Evolutionary conservation across 2,797 vertebrate genomes (phyloP), one percentile per base, ranked within the genome.

Genomic region (Chromis chromis): DNA sequence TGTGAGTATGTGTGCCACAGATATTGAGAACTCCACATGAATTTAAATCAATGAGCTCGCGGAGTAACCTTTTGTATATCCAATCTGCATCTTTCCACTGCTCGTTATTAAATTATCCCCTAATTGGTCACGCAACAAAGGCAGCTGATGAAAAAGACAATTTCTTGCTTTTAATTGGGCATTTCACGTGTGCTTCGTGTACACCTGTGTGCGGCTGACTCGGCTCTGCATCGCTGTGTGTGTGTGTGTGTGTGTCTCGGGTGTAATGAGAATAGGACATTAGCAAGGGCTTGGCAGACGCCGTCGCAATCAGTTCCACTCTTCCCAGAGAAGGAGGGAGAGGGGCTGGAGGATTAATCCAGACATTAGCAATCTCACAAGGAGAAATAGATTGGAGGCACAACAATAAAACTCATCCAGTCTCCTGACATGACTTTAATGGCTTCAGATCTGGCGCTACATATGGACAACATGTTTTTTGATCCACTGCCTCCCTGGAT

Each of bases 141-240:
- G 94, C 94, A 96, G 94, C 95, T 97, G 96, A 97, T 96, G 94
- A 96, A 96, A 96, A 96, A 94, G 87, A 95, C 95, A 94, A 90
- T 86, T 94, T 96, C 96, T 95, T 94, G 92, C 94, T 94, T 96
- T 96, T 96, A 98, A 97, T 97, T 97, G 95, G 95, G 94, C 95
- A 96, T 96, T 98, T 97, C 93, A 91, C 95, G 91, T 95, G 94
- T 86, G 93, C 91, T 95, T 94, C 89, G 88, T 93, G 94, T 96
- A 97, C 96, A 97, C 96, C 96, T 97, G 96, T 96, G 96, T 94
- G 94, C 91, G 81, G 65, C 79, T 72, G 84, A 83, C 81, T 88
- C 69, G 84, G 89, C 80, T 91, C 91, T 4, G 60, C 58, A 64
- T 82, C 80, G 60, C 46, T 68, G 74, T 74, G 68, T 73, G 83